Conservation (phyloP, 2,888 invertebrate species). For the Lepidocyrtoides sp. region DNA sequence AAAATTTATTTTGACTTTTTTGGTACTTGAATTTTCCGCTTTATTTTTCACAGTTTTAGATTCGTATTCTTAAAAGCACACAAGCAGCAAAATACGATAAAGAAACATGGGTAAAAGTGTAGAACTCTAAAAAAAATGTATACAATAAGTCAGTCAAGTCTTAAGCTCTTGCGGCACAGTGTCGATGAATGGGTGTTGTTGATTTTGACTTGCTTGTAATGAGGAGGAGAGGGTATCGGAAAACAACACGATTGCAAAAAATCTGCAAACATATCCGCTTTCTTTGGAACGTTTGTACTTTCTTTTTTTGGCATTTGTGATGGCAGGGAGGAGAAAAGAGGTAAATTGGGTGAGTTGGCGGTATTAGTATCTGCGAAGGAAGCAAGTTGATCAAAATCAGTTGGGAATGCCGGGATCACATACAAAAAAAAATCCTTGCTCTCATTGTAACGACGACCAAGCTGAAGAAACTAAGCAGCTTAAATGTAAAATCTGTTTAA, state of each 20-base stretch:
- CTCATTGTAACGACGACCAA: not conserved
- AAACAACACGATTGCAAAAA: conserved; percentile 31
- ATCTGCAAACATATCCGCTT: conserved; percentile 13
- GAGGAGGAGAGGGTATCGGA: too few species aligned
- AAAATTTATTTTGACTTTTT: too few species aligned
- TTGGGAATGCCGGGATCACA: conserved; percentile 58
- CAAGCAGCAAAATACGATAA: not conserved
- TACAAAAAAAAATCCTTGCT: conserved; percentile 21
- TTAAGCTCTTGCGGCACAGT: conserved; percentile 3
- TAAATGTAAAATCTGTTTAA: not conserved
- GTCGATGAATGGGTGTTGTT: not conserved
- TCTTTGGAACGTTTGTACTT: conserved; percentile 1
- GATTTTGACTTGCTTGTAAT: too few species aligned
- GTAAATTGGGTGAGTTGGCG: conserved; percentile 16
- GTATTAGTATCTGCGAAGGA: not conserved
- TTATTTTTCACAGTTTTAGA: too few species aligned
- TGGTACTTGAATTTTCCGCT: too few species aligned
- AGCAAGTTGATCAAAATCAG: conserved; percentile 37
- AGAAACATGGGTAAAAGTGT: not conserved
- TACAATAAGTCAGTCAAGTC: conserved; percentile 6
- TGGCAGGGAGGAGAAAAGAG: conserved; percentile 14
- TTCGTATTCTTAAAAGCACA: too few species aligned
- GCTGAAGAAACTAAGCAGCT: conserved; percentile 24
- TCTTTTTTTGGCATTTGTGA: conserved; percentile 10
- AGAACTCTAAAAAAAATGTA: not conserved